These are phyloP conservation scores for Scaptomyza pallida DNA, from an alignment of 1,140 invertebrate species.

Conservation along the genomic window DNA sequence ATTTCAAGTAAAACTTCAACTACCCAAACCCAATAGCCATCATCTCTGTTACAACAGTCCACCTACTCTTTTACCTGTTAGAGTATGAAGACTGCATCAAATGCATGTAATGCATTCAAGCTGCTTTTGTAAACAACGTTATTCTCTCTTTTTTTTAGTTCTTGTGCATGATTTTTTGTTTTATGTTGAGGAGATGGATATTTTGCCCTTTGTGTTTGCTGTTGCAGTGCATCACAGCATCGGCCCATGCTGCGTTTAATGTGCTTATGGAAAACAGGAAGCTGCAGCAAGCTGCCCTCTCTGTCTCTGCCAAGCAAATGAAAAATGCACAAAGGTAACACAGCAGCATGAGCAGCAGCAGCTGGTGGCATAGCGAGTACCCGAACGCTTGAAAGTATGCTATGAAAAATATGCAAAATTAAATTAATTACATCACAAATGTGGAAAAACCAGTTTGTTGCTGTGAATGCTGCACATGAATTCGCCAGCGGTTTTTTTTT, in stretches of 20 bases:
- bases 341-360: not conserved
- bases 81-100: slow-evolving; percentile 38
- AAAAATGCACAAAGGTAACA: slow-evolving; percentile 44
- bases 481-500: slow-evolving; percentile 29
- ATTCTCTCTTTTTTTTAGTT: slow-evolving; percentile 11
- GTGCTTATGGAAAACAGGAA: slow-evolving; percentile 57
- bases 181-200: slow-evolving; percentile 19
- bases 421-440: slow-evolving; percentile 63
- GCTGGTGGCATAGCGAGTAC: not conserved
- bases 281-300: slow-evolving; percentile 8
- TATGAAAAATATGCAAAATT: slow-evolving; percentile 49
- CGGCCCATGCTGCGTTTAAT: slow-evolving; percentile 50
- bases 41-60: too few relatives aligned
- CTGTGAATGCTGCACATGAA: slow-evolving; percentile 19
- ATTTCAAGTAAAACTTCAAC: too few relatives aligned
- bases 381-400: slow-evolving; percentile 18
- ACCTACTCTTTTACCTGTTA: not conserved
- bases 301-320: slow-evolving; percentile 13
- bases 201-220: slow-evolving; percentile 37
- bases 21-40: too few relatives aligned
- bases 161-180: slow-evolving; percentile 25
- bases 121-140: slow-evolving; percentile 46
- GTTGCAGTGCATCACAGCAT: slow-evolving; percentile 33
- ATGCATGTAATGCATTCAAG: slow-evolving; percentile 46
- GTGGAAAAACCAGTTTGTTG: slow-evolving; percentile 18